Percentiles rank a stretch among this genome's conserved stretches.
Evolutionary conservation across 1,140 invertebrate genomes (phyloP).

Genomic region (Pemphigus obesinymphae): DNA sequence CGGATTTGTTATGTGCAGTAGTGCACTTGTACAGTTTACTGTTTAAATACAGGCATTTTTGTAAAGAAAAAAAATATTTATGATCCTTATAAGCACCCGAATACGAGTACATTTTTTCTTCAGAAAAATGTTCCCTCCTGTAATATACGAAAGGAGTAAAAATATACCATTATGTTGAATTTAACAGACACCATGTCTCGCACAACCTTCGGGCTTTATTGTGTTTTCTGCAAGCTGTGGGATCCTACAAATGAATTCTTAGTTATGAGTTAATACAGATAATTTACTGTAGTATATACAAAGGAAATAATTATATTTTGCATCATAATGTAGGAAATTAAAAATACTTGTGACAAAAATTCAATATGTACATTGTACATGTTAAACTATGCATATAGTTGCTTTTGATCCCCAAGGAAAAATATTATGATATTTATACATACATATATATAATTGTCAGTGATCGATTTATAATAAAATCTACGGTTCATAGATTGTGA

Average conservation of each 20-base stretch:
- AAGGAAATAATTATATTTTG: neutral
- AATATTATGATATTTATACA: neutral
- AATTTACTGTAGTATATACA: neutral
- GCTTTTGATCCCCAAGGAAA: neutral
- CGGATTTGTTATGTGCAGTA: neutral
- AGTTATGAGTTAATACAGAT: neutral
- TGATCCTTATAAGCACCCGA: neutral
- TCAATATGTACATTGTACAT: neutral
- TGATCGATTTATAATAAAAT: neutral
- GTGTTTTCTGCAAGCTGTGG: no score
- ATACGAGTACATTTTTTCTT: neutral
- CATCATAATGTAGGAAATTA: neutral
- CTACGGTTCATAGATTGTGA: slow-evolving; percentile 24
- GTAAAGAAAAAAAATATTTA: neutral
- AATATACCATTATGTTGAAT: neutral
- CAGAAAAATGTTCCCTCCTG: neutral
- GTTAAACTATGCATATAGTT: no score
- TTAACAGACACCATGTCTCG: neutral
- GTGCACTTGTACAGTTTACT: neutral
- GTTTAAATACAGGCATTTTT: neutral
- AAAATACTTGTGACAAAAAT: neutral
- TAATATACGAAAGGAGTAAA: no score
- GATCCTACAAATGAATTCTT: neutral
- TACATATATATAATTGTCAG: neutral
- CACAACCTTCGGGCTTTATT: no score